Evolutionary conservation across 1,140 invertebrate species (phyloP).

Genomic region (Magallana ariakensis): DNA sequence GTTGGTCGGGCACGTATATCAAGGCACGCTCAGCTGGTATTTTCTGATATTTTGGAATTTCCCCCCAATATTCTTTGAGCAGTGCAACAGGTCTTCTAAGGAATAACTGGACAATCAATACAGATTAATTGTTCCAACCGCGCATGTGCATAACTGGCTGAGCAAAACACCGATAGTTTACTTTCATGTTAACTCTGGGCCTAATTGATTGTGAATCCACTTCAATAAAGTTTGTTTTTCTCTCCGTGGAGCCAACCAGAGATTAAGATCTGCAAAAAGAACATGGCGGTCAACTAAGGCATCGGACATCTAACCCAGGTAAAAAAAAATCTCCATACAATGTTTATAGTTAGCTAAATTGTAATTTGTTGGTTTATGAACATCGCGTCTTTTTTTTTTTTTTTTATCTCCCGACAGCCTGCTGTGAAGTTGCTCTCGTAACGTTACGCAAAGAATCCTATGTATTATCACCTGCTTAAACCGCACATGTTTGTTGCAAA

Average conservation of each 20-base stretch:
- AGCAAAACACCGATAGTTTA: constrained; percentile 33
- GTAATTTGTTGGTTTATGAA: too few relatives aligned
- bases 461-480: neutral
- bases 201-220: constrained; percentile 34
- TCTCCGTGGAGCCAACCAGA: neutral
- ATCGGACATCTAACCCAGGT: neutral
- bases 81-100: neutral
- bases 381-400: neutral
- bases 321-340: neutral
- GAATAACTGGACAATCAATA: constrained; percentile 36
- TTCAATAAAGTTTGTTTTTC: constrained; percentile 8
- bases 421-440: neutral
- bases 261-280: neutral
- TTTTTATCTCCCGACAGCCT: neutral
- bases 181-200: constrained; percentile 23
- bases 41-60: constrained; percentile 4
- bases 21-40: neutral
- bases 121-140: constrained; percentile 22
- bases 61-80: neutral
- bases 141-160: constrained; percentile 27
- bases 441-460: neutral
- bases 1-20: neutral
- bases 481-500: neutral
- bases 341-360: too few relatives aligned
- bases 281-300: neutral